Conservation (phyloP, 2,888 invertebrate species). For the Apodemia hepburni region DNA sequence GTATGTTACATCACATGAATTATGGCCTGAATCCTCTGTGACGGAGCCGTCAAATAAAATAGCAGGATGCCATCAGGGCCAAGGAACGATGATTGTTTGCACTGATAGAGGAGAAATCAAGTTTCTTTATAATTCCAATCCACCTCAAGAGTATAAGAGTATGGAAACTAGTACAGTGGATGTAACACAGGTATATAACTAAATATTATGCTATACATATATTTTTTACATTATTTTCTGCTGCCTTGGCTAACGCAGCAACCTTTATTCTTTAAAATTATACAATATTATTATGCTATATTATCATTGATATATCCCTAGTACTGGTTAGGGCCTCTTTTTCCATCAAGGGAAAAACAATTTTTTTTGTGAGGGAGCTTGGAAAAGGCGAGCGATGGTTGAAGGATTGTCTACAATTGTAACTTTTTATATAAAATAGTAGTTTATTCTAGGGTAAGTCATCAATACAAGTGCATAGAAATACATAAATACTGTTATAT, state of each 20-base stretch:
- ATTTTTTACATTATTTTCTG: too few species aligned
- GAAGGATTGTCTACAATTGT: too few species aligned
- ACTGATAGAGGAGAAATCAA: slow-evolving; percentile 71
- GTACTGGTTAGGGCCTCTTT: too few species aligned
- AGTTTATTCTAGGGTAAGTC: too few species aligned
- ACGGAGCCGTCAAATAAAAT: slow-evolving; percentile 60
- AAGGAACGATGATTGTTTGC: slow-evolving; percentile 62
- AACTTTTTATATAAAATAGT: too few species aligned
- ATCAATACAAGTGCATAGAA: too few species aligned
- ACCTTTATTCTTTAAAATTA: too few species aligned
- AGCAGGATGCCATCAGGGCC: slow-evolving; percentile 59
- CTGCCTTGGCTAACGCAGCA: too few species aligned
- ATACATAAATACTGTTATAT: too few species aligned
- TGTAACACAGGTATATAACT: slow-evolving; percentile 59
- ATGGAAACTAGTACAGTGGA: slow-evolving; percentile 57
- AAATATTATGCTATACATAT: not conserved
- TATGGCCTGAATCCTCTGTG: slow-evolving; percentile 60
- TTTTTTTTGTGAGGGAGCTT: not conserved
- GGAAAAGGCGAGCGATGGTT: not conserved
- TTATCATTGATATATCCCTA: not conserved
- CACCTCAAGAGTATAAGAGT: slow-evolving; percentile 58
- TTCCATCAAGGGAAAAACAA: not conserved
- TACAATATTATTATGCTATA: not conserved
- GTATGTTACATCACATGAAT: slow-evolving; percentile 50
- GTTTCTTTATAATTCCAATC: slow-evolving; percentile 65